phyloP scores from a whole-genome alignment of 2,888 invertebrate species.

The Phragmatobia fuliginosa region DNA sequence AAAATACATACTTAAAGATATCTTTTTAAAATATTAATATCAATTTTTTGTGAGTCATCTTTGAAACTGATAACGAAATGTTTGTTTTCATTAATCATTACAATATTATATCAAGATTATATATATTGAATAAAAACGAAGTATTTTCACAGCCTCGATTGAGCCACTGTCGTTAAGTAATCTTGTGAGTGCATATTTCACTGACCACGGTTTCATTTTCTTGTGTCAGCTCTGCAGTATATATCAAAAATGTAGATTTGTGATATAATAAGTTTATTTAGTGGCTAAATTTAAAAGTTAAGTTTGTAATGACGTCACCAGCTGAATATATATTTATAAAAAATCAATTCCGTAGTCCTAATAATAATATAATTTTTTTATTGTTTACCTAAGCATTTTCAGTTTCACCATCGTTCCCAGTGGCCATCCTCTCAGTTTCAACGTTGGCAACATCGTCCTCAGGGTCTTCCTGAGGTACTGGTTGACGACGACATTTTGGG shows the following conservation, averaged over 20 bases:
- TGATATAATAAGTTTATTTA: background rate
- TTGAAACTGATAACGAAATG: too few species aligned
- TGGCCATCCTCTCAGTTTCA: slow-evolving; percentile 47
- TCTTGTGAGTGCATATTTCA: background rate
- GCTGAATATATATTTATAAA: background rate
- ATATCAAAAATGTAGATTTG: background rate
- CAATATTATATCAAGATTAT: background rate
- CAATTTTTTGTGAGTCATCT: background rate
- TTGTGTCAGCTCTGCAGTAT: background rate
- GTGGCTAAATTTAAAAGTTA: background rate
- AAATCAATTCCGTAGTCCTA: background rate
- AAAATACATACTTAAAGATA: background rate
- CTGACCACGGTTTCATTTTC: background rate
- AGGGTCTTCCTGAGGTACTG: slow-evolving; percentile 35
- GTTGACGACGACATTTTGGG: slow-evolving; percentile 55
- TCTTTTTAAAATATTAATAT: background rate
- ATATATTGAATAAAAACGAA: background rate
- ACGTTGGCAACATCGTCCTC: slow-evolving; percentile 52
- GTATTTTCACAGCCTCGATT: background rate
- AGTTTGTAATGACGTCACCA: background rate
- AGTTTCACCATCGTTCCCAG: slow-evolving; percentile 15
- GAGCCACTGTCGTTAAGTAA: background rate
- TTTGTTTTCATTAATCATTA: background rate
- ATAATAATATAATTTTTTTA: background rate
- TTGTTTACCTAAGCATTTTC: slow-evolving; percentile 22